Base-by-base conservation (phyloP, 2,888 invertebrate genomes). In the Lithosia quadra region DNA sequence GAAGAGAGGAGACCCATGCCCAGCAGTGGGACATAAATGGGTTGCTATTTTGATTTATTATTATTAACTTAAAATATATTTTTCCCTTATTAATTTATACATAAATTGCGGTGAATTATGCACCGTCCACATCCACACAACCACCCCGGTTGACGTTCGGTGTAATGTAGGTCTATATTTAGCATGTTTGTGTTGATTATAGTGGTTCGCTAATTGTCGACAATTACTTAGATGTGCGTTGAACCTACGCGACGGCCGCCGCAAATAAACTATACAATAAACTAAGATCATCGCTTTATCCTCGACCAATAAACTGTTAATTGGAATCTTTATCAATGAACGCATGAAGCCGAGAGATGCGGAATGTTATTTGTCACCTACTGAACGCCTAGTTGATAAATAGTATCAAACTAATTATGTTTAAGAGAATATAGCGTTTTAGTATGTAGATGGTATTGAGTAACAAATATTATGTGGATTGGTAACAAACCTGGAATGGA, bases 201-300 rank as follows among this genome's bases (percentile, higher is more conserved):
- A 83, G 78, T 84, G 84, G 86, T 82, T 86, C 84, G 89, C 90
- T 94, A 93, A 94, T 94, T 94, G 93, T 87, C 85, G 80, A 91
- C 94, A 94, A 94, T 95, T 94, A 86, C 86, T 88, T 84, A 92
- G 86, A 91, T 94, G 94, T 89, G 90, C 94, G 89, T 93, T 94
- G 93, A 94, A 94, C 94, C 88, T 92, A 84, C 86, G 79, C 81
- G 74, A 81, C 83, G 80, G 81, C 75, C 84, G 86, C 85, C 86
- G 86, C 89, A 88, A 89, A 90, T 85, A 84, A 88, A 88, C 86
- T 81, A 80, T 69, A 74, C 71, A 72, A 69, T 75, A 73, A 75
- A 72, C 72, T 69, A 80, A 75, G 82, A 86, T 82, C 78, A 80
- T 80, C 79, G 70, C 71, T 78, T 77, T 80, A 73, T 80, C 74